Evolutionary conservation across 1,140 invertebrate genomes (phyloP).

Genomic region (Meloidogyne hapla): DNA sequence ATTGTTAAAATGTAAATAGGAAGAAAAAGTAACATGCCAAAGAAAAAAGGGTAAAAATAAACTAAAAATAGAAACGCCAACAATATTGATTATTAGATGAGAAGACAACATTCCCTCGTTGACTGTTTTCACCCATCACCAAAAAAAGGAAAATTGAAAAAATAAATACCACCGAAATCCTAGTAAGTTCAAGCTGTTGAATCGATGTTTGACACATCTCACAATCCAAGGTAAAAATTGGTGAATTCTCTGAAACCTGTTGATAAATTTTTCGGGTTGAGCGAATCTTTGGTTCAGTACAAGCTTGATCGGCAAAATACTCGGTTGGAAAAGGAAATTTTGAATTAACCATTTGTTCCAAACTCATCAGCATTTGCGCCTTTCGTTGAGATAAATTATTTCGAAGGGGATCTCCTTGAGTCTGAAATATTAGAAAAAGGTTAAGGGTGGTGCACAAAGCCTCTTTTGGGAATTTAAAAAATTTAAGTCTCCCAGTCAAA

Average conservation of each 20-base stretch:
- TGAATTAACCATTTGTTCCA: constrained; percentile 29
- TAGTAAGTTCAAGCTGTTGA: constrained; percentile 28
- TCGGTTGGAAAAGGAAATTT: constrained; percentile 22
- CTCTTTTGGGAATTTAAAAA: too few species aligned
- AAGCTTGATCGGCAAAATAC: constrained; percentile 5
- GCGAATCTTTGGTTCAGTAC: not conserved
- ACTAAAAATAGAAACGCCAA: too few species aligned
- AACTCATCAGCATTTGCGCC: constrained; percentile 24
- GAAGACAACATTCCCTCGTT: too few species aligned
- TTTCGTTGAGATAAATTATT: constrained; percentile 19
- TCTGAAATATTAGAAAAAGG: constrained; percentile 11
- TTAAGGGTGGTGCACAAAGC: too few species aligned
- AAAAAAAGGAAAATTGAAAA: too few species aligned
- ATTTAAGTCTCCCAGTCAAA: not conserved
- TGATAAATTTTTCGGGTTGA: constrained; percentile 19
- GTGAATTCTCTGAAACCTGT: constrained; percentile 22
- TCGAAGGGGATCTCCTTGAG: constrained; percentile 29
- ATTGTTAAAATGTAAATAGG: too few species aligned
- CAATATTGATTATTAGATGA: too few species aligned
- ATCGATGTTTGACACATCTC: constrained; percentile 37
- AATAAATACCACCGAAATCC: constrained; percentile 34
- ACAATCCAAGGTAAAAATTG: constrained; percentile 38
- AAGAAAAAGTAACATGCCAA: too few species aligned
- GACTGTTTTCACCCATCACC: too few species aligned
- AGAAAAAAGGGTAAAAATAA: too few species aligned